Base-by-base conservation (phyloP, 2,113 vertebrate genomes). In the Noctilio leporinus region DNA sequence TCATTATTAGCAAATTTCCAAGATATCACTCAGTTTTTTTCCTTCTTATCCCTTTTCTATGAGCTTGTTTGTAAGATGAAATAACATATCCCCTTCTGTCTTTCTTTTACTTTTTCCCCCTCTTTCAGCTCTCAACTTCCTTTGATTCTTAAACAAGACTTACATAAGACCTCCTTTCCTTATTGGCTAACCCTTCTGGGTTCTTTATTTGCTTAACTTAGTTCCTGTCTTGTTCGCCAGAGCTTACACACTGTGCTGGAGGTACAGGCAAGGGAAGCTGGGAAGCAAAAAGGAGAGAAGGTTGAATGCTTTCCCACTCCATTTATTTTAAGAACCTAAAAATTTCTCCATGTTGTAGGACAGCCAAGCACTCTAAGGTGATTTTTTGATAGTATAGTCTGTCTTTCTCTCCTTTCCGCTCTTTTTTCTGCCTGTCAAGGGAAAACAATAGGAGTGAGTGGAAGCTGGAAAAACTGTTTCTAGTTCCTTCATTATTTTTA, bases 1-100 rank as follows among this genome's bases (percentile, higher is more conserved):
- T 97, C 73, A 88, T 97, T 97, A 96, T 89, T 95, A 94, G 72
- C 92, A 94, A 96, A 96, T 96, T 97, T 97, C 90, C 92, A 96
- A 59, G 67, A 93, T 93, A 73, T 96, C 84, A 95, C 81, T 96
- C 92, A 87, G 89, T 96, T 72, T 96, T 72, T 76, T 43, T 28
- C 76, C 84, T 35, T 77, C 73, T 84, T 94, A 93, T 92, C 49
- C 76, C 82, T 82, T 95, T 77, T 95, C 90, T 95, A 82, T 77
- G 87, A 93, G 89, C 88, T 86, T 69, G 38, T 88, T 95, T 94
- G 55, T 69, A 87, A 77, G 84, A 90, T 95, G 87, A 88, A 75
- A 95, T 91, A 94, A 73, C 64, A 73, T 88, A 64, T 95, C n/a
- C 93, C 93, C 55, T 76, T 59, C 64, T 67, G 80, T 73, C 19